Conservation (phyloP, 2,797 vertebrate species). For the Echiichthys vipera region DNA sequence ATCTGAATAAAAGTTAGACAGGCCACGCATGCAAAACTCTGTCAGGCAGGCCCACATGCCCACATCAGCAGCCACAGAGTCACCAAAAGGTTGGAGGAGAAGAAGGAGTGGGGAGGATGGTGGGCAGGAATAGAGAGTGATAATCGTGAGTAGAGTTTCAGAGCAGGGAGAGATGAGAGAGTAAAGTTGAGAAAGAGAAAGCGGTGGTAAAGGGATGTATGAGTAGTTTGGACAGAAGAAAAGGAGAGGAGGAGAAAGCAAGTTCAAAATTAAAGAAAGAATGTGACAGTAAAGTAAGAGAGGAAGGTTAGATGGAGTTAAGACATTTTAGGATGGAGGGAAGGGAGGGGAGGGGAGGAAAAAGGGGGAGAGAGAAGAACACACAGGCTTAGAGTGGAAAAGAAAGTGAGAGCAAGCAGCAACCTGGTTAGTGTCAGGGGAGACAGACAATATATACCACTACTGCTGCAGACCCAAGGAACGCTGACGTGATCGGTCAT, state of each 20-base stretch:
- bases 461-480: constrained; percentile 52
- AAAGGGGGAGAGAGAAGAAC: constrained; percentile 87
- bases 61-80: constrained; percentile 89
- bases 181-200: constrained; percentile 9
- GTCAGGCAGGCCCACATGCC: constrained; percentile 94
- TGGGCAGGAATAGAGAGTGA: constrained; percentile 1
- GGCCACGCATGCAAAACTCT: constrained; percentile 99
- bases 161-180: constrained; percentile 1
- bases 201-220: background rate
- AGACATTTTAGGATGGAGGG: constrained; percentile 4
- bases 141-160: constrained; percentile 20
- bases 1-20: constrained; percentile 99
- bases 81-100: constrained; percentile 86
- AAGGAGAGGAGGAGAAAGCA: constrained; percentile 50
- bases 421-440: constrained; percentile 70
- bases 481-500: constrained; percentile 41
- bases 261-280: background rate
- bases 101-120: constrained; percentile 46
- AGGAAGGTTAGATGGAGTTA: constrained; percentile 56
- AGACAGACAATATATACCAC: constrained; percentile 54
- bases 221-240: background rate
- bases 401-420: constrained; percentile 86
- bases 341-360: constrained; percentile 57
- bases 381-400: constrained; percentile 91
- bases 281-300: constrained; percentile 47